Conservation (phyloP, 2,113 vertebrate genomes). For the Cyphomyrus plagiostoma region DNA sequence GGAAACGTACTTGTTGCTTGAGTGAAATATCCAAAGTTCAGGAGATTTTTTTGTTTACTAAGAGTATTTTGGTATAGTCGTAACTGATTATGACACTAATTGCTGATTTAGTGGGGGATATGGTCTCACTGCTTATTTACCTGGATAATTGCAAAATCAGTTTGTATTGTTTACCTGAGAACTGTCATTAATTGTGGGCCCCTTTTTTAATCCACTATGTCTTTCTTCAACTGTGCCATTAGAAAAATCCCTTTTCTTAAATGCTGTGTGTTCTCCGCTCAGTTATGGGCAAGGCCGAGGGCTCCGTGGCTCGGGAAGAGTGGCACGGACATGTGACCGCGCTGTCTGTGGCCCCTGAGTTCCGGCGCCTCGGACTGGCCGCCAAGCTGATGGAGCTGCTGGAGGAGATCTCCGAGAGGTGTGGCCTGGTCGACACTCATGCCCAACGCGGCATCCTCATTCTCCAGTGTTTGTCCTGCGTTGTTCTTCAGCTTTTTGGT, state of each 20-base stretch:
- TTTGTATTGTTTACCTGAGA: not conserved
- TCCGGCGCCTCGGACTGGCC: constrained; percentile 83
- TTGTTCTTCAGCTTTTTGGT: not conserved
- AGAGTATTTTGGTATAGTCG: not conserved
- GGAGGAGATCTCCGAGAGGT: constrained; percentile 96
- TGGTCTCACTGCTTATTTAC: not conserved
- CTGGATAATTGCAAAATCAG: not conserved
- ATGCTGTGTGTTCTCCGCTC: constrained; percentile 24
- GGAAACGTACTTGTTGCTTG: not conserved
- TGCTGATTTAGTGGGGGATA: not conserved
- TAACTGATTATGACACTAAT: not conserved
- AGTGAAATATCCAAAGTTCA: not conserved
- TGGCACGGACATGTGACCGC: constrained; percentile 95
- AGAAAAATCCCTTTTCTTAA: rapidly evolving
- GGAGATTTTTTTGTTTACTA: not conserved
- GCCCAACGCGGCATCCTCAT: not conserved
- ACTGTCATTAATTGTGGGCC: no score
- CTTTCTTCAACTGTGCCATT: not conserved
- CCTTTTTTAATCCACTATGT: not conserved
- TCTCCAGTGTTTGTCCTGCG: not conserved
- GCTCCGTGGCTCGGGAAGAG: constrained; percentile 87
- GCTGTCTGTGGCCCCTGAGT: constrained; percentile 88
- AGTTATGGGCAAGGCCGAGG: constrained; percentile 98
- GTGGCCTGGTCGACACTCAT: constrained; percentile 13
- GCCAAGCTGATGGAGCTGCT: constrained; percentile 93